phyloP scores from a whole-genome alignment of 2,888 invertebrate genomes.

The Gymnocheta viridis region DNA sequence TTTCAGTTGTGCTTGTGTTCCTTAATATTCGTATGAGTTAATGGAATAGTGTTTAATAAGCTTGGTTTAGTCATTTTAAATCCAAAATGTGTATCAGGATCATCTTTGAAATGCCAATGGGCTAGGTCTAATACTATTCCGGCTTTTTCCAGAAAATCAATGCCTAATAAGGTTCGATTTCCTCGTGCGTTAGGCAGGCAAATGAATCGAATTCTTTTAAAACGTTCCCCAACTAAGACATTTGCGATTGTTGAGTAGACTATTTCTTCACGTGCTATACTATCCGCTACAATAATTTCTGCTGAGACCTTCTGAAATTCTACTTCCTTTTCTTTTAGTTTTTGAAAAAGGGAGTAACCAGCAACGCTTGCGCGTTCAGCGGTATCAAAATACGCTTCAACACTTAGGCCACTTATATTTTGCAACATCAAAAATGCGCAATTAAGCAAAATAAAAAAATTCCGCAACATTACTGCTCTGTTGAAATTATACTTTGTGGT shows the following conservation, averaged over 20 bases:
- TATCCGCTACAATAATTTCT: slow-evolving; percentile 62
- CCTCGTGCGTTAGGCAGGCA: slow-evolving; percentile 45
- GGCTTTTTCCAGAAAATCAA: slow-evolving; percentile 26
- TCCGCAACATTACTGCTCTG: too few relatives aligned
- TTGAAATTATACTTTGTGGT: too few relatives aligned
- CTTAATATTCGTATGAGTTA: too few relatives aligned
- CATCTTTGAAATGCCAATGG: neutral
- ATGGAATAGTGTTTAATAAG: too few relatives aligned
- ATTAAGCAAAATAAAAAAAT: too few relatives aligned
- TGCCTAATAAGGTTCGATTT: slow-evolving; percentile 45
- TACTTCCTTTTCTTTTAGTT: slow-evolving; percentile 37
- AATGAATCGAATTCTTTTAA: slow-evolving; percentile 67
- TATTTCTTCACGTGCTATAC: slow-evolving; percentile 27
- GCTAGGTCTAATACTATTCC: neutral
- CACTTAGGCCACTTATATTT: slow-evolving; percentile 50
- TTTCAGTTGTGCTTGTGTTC: too few relatives aligned
- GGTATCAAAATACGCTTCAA: slow-evolving; percentile 62
- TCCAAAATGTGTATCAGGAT: neutral
- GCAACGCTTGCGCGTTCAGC: slow-evolving; percentile 66
- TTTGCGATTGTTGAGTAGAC: slow-evolving; percentile 46
- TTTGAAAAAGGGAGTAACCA: slow-evolving; percentile 48
- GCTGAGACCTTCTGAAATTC: slow-evolving; percentile 54
- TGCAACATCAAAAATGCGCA: too few relatives aligned
- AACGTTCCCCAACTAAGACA: slow-evolving; percentile 42
- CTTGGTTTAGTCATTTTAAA: neutral